phyloP scores from a whole-genome alignment of 2,113 vertebrate genomes.

The Poicephalus gulielmi region DNA sequence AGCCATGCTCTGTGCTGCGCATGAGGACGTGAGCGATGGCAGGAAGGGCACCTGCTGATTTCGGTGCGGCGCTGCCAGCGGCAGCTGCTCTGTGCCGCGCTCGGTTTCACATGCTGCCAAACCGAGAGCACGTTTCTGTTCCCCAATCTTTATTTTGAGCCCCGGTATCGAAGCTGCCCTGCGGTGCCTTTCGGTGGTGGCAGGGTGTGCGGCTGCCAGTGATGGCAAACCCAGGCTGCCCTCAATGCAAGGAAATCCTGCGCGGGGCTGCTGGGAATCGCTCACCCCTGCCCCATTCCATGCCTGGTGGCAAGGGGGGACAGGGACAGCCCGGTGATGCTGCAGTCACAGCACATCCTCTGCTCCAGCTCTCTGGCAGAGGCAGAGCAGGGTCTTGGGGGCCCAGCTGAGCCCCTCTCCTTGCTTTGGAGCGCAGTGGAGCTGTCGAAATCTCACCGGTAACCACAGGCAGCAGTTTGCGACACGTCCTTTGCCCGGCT shows the following conservation, averaged over 20 bases:
- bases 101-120: not conserved
- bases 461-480: not conserved
- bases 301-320: fast-evolving
- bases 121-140: constrained; percentile 41
- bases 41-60: constrained; percentile 35
- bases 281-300: not conserved
- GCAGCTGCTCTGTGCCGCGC: not conserved
- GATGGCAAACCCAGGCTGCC: not conserved
- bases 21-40: fast-evolving
- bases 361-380: not conserved
- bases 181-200: not conserved
- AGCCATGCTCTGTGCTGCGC: not conserved
- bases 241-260: not conserved
- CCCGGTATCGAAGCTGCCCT: not conserved
- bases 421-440: fast-evolving
- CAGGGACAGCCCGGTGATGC: not conserved
- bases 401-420: not conserved
- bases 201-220: fast-evolving
- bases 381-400: not conserved
- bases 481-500: not conserved
- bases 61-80: not conserved
- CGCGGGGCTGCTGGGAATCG: not conserved
- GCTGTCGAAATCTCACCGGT: not conserved
- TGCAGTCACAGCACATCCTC: not conserved
- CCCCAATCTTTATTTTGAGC: constrained; percentile 36